Conservation (phyloP, 2,888 invertebrate genomes). For the Mesochorus sp. region DNA sequence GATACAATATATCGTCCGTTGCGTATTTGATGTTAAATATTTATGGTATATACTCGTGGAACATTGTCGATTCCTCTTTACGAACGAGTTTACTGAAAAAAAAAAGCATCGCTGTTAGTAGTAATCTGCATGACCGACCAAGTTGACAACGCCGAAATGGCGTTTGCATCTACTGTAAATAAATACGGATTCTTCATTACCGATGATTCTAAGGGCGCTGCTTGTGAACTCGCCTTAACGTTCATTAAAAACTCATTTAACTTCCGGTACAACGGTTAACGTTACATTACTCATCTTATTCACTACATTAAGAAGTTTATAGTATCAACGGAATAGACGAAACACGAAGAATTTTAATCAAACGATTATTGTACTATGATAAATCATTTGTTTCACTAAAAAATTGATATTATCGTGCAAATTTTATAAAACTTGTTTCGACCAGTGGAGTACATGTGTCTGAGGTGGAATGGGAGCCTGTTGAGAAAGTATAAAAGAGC, state of each 20-base stretch:
- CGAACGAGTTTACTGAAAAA: slow-evolving; percentile 6
- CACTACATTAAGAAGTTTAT: too few relatives aligned
- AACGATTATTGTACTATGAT: too few relatives aligned
- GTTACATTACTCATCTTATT: slow-evolving; percentile 26
- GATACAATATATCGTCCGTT: neutral
- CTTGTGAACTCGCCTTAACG: neutral
- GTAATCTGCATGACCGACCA: slow-evolving; percentile 1
- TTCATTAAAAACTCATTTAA: neutral
- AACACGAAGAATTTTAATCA: too few relatives aligned
- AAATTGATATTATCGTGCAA: too few relatives aligned
- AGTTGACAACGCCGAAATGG: slow-evolving; percentile 5
- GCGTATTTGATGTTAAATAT: slow-evolving; percentile 3
- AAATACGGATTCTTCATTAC: too few relatives aligned
- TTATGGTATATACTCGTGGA: slow-evolving; percentile 40
- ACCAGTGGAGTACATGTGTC: slow-evolving; percentile 59
- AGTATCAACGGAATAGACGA: too few relatives aligned
- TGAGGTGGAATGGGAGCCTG: slow-evolving; percentile 77
- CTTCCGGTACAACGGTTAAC: slow-evolving; percentile 35
- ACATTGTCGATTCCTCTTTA: slow-evolving; percentile 19
- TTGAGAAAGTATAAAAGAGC: slow-evolving; percentile 81
- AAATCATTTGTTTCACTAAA: too few relatives aligned
- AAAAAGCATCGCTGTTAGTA: slow-evolving; percentile 7
- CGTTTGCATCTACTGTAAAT: too few relatives aligned
- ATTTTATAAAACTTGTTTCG: slow-evolving; percentile 54
- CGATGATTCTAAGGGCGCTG: too few relatives aligned